These are phyloP conservation scores for Proterorhinus semilunaris DNA, from an alignment of 2,113 vertebrate genomes.

Conservation along the genomic window DNA sequence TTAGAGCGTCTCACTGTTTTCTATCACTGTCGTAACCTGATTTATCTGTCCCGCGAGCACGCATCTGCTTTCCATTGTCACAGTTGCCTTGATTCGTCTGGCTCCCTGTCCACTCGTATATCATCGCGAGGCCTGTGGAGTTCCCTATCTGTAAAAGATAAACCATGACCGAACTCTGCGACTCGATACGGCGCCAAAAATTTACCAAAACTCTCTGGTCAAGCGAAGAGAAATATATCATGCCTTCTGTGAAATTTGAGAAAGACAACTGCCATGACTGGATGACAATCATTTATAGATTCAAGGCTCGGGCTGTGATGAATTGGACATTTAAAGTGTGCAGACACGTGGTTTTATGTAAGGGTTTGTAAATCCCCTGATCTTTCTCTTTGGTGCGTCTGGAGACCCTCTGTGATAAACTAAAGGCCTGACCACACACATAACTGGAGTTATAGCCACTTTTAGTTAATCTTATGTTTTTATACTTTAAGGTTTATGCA, in stretches of 20 bases:
- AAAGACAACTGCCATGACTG: slow-evolving; percentile 14
- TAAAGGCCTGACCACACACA: slow-evolving; percentile 9
- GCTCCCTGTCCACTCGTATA: slow-evolving; percentile 54
- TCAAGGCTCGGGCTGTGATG: slow-evolving; percentile 17
- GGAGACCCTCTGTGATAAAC: slow-evolving; percentile 15
- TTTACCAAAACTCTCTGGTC: slow-evolving; percentile 24
- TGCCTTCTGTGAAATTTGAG: slow-evolving; percentile 25
- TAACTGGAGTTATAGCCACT: too few species aligned
- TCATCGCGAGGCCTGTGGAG: slow-evolving; percentile 41
- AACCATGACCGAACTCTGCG: slow-evolving; percentile 43
- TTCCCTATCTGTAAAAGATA: slow-evolving; percentile 37
- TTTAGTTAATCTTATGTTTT: too few species aligned
- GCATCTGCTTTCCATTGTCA: slow-evolving; percentile 75
- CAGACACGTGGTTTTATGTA: slow-evolving; percentile 41
- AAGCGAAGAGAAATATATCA: slow-evolving; percentile 20
- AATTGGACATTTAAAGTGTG: slow-evolving; percentile 35
- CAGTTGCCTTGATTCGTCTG: slow-evolving; percentile 54
- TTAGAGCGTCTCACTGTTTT: slow-evolving; percentile 30
- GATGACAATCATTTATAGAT: slow-evolving; percentile 14
- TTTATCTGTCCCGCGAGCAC: slow-evolving; percentile 30
- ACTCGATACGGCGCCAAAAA: slow-evolving; percentile 37
- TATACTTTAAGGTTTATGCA: too few species aligned
- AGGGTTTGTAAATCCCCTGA: slow-evolving; percentile 38
- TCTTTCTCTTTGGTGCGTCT: slow-evolving; percentile 24
- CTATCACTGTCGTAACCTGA: slow-evolving; percentile 49